These are phyloP conservation scores for Xyrauchen texanus DNA, from an alignment of 2,113 vertebrate genomes.

Conservation along the genomic window DNA sequence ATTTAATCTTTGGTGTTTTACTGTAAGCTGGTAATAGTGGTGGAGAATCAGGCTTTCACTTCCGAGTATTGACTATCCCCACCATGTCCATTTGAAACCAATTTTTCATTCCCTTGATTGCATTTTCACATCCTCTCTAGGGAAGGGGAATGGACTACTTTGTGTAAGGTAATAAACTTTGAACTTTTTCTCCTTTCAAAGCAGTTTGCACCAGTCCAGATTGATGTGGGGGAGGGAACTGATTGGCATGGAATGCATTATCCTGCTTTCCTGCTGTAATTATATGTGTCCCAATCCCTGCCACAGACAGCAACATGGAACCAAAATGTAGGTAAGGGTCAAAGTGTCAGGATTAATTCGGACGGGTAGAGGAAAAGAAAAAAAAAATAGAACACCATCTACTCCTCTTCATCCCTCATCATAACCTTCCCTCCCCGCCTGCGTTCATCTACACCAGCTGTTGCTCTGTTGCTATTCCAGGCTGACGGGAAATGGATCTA, in stretches of 20 bases:
- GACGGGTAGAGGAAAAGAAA: background rate
- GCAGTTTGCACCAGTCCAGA: constrained; percentile 19
- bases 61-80: background rate
- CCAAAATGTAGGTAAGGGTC: constrained; percentile 44
- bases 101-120: background rate
- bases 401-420: background rate
- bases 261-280: constrained; percentile 23
- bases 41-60: background rate
- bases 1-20: background rate
- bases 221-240: background rate
- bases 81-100: background rate
- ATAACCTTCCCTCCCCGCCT: background rate
- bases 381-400: background rate
- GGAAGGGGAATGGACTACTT: background rate
- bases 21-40: background rate
- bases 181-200: constrained; percentile 38
- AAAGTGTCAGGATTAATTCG: constrained; percentile 50
- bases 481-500: constrained; percentile 48
- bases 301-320: constrained; percentile 9
- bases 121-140: constrained; percentile 1
- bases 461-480: constrained; percentile 44
- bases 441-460: constrained; percentile 47
- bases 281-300: constrained; percentile 6
- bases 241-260: constrained; percentile 2
- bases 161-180: constrained; percentile 33